Conservation (phyloP, 2,113 vertebrate species). For the Puma concolor region DNA sequence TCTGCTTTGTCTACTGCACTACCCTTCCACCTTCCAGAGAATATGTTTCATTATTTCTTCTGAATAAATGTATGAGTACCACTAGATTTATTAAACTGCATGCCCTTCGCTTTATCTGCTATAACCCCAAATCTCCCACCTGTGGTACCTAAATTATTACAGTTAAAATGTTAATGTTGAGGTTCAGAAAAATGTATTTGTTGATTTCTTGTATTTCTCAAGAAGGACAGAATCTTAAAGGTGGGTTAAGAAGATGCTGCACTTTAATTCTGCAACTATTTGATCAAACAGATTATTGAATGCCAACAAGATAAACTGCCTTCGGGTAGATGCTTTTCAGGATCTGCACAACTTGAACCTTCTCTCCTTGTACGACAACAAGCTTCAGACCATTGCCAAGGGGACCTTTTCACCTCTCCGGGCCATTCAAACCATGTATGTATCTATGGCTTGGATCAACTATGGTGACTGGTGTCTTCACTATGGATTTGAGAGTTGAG, state of each 20-base stretch:
- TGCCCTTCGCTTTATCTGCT: background rate
- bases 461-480: background rate
- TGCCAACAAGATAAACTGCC: conserved; percentile 99
- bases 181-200: background rate
- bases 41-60: background rate
- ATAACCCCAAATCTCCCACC: background rate
- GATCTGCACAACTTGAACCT: conserved; percentile 99
- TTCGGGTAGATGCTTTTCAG: conserved; percentile 98
- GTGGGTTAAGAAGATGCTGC: conserved; percentile 17
- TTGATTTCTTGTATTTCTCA: background rate
- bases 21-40: background rate
- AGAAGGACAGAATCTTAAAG: conserved; percentile 23
- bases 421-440: conserved; percentile 98
- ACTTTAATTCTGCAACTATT: conserved; percentile 70
- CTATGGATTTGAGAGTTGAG: conserved; percentile 55
- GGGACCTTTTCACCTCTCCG: conserved; percentile 97
- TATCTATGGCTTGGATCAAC: conserved; percentile 76
- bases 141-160: background rate
- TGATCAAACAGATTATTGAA: conserved; percentile 94
- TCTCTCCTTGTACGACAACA: conserved; percentile 99
- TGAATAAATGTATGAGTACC: background rate
- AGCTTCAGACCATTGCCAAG: conserved; percentile 98
- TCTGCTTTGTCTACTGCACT: background rate
- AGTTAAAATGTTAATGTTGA: background rate
- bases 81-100: background rate